Conservation (phyloP, 2,888 invertebrate species). For the Hipparchia semele region DNA sequence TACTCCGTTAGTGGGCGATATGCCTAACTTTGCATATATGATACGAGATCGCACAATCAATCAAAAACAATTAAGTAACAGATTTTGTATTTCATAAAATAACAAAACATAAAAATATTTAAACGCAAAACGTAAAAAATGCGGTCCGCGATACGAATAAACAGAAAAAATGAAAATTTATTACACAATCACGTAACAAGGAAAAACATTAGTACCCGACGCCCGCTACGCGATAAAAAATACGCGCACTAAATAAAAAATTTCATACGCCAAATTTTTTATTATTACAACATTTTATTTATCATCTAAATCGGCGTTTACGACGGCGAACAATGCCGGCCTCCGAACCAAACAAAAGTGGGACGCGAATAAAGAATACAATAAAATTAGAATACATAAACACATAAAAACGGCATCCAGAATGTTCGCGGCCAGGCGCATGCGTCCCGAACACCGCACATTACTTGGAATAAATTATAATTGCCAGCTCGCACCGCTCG, state of each 20-base stretch:
- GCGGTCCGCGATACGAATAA: conserved; percentile 32
- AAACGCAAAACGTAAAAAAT: conserved; percentile 25
- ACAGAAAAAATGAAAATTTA: conserved; percentile 40
- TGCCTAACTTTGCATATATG: too few species aligned
- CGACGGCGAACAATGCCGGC: conserved; percentile 80
- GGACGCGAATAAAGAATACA: conserved; percentile 83
- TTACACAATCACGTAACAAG: conserved; percentile 40
- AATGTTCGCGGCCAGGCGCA: conserved; percentile 65
- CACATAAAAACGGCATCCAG: conserved; percentile 79
- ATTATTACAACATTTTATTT: conserved; percentile 79
- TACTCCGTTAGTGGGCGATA: too few species aligned
- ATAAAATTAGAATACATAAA: conserved; percentile 83
- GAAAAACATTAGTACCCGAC: conserved; percentile 43
- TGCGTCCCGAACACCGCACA: conserved; percentile 60
- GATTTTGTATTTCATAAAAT: neutral
- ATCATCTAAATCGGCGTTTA: conserved; percentile 82
- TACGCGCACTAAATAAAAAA: conserved; percentile 49
- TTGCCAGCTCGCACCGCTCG: neutral
- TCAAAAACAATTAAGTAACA: too few species aligned
- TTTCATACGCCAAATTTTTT: conserved; percentile 51
- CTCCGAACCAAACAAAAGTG: conserved; percentile 81
- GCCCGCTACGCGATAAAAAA: conserved; percentile 42
- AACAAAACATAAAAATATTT: neutral
- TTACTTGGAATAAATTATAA: conserved; percentile 66
- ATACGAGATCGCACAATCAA: too few species aligned